Base-by-base conservation (phyloP, 2,113 vertebrate genomes). In the Oncorhynchus gorbuscha region DNA sequence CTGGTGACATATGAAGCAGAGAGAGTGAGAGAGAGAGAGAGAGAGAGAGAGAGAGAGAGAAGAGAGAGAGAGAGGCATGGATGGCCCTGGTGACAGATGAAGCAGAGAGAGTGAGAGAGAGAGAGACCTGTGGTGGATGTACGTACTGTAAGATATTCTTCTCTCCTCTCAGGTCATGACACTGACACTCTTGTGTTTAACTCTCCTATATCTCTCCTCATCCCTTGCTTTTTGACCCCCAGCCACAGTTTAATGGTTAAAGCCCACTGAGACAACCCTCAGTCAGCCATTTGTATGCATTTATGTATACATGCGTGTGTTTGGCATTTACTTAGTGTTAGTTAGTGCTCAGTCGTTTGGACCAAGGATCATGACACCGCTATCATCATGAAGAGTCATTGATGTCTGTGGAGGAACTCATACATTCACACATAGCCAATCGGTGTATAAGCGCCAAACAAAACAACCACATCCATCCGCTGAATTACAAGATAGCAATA, bases 281-380 rank as follows among this genome's bases (percentile, higher is more conserved):
- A 48, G 73, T 51, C 61, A 49, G 39, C n/a, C 35, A 48, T 73
- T 61, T 49, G 20, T 67, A 28, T 67, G 73, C 61, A 49, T 68
- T n/a, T 55, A 68, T 28, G 64, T 51, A 65, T 49, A 22, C 51
- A n/a, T 30, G n/a, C 22, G 35, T 22, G 30, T 74, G 14, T 69
- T 69, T 68, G 45, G 45, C 69, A 70, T 70, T 12, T 26, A 49
- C n/a, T 16, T 69, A 32, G 28, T 32, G 48, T 58, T 24, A 24
- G 24, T 24, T 24, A 24, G 48, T 32, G 45, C 66, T 67, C 26
- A 58, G 48, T 65, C 18, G 28, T 11, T 35, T 18, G 32, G 58
- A 64, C 20, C 72, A 11, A 3, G 5, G 13, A 16, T 45, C 59
- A 65, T 48, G 39, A 26, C 59, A 66, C 64, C 13, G 64, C 73